A percentile compares a stretch with the other conserved stretches of the same genome.
Conservation (phyloP, 2,888 invertebrate genomes). For the Apamea crenata region DNA sequence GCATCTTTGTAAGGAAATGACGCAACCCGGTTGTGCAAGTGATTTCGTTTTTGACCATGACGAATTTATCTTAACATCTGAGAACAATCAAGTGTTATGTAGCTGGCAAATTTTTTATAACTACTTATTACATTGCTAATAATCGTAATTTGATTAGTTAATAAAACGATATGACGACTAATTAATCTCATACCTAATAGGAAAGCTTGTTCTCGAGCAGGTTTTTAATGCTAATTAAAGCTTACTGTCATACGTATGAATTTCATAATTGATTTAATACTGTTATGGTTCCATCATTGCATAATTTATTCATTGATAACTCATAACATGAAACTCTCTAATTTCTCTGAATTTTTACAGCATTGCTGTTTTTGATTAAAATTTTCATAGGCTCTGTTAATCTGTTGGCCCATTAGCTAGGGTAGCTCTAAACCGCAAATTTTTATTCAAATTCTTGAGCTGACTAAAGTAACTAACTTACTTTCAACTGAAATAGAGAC, state of each 20-base stretch:
- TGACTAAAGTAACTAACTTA: not conserved
- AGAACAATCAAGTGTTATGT: constrained; percentile 37
- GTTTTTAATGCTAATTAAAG: constrained; percentile 42
- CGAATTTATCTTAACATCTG: constrained; percentile 45
- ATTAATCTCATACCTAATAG: constrained; percentile 38
- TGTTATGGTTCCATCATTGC: constrained; percentile 24
- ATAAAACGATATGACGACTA: constrained; percentile 4
- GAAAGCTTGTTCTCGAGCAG: constrained; percentile 39
- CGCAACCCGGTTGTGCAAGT: constrained; percentile 76
- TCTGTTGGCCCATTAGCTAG: not conserved
- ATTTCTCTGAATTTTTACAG: constrained; percentile 20
- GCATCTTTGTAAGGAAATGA: constrained; percentile 76
- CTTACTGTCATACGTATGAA: constrained; percentile 23
- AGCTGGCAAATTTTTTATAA: constrained; percentile 10
- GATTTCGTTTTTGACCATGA: constrained; percentile 75
- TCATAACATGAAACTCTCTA: constrained; percentile 10
- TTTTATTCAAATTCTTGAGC: not conserved
- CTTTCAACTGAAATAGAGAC: not conserved
- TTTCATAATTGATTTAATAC: constrained; percentile 46
- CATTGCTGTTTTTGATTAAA: not conserved
- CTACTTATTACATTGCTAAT: constrained; percentile 11
- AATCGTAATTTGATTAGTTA: constrained; percentile 32
- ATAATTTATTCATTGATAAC: constrained; percentile 11
- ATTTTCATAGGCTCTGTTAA: not conserved
- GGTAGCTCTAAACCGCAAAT: no score